phyloP scores from a whole-genome alignment of 2,888 invertebrate species.

The Antheraea assamensis region DNA sequence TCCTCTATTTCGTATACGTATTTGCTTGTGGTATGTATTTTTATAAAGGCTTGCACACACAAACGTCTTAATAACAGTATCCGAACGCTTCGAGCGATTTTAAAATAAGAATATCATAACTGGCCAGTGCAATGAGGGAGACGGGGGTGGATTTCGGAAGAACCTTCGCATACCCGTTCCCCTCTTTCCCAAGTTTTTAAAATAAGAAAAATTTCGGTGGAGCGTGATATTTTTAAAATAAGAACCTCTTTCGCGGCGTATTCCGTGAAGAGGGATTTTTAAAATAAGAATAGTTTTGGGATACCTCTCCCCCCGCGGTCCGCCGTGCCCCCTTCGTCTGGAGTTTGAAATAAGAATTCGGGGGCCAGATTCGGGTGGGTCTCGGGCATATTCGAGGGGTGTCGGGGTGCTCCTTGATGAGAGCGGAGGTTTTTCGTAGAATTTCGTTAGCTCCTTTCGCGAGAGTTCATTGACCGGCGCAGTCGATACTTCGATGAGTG shows the following conservation, averaged over 20 bases:
- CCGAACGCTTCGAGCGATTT: slow-evolving; percentile 78
- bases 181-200: slow-evolving; percentile 74
- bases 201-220: slow-evolving; percentile 81
- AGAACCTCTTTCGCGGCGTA: slow-evolving; percentile 81
- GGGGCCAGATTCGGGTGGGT: slow-evolving; percentile 74
- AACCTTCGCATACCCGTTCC: slow-evolving; percentile 65
- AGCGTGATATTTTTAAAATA: slow-evolving; percentile 82
- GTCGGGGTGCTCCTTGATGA: slow-evolving; percentile 76
- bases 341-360: slow-evolving; percentile 81
- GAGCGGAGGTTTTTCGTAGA: slow-evolving; percentile 78
- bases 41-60: slow-evolving; percentile 70
- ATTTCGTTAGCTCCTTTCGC: slow-evolving; percentile 73
- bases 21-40: neutral
- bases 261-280: slow-evolving; percentile 81
- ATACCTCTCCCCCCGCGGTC: slow-evolving; percentile 66
- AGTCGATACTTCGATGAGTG: slow-evolving; percentile 75
- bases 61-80: slow-evolving; percentile 79
- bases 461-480: slow-evolving; percentile 69
- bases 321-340: slow-evolving; percentile 63
- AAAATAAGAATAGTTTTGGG: slow-evolving; percentile 82
- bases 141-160: slow-evolving; percentile 71
- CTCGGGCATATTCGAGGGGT: slow-evolving; percentile 72
- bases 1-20: slow-evolving; percentile 27
- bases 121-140: slow-evolving; percentile 71
- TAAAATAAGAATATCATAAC: slow-evolving; percentile 81